Evolutionary conservation across 1,140 invertebrate species (phyloP).

Genomic region (Palaemon carinicauda): DNA sequence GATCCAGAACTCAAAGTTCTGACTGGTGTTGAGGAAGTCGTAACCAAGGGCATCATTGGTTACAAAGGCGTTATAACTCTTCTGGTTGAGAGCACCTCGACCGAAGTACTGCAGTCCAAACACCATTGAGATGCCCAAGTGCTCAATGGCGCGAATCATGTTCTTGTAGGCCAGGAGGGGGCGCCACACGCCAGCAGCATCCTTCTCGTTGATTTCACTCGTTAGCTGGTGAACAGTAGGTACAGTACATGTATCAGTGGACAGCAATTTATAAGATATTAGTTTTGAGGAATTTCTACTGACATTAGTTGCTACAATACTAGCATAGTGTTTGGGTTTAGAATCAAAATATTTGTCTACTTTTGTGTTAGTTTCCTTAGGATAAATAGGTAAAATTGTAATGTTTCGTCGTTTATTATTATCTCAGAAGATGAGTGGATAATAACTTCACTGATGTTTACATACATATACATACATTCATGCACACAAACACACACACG

Average conservation of each 20-base stretch:
- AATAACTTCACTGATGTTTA: background rate
- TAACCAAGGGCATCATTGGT: constrained; percentile 66
- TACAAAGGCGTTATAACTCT: constrained; percentile 71
- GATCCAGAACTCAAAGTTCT: constrained; percentile 54
- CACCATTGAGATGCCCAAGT: constrained; percentile 76
- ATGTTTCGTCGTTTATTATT: no score
- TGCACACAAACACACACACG: no score
- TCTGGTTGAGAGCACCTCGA: constrained; percentile 72
- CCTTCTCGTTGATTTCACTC: constrained; percentile 54
- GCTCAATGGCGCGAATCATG: constrained; percentile 81
- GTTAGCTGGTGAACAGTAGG: constrained; percentile 7
- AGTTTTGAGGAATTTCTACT: background rate
- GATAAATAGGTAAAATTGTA: no score
- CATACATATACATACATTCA: background rate
- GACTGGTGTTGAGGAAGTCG: constrained; percentile 72
- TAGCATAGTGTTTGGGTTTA: no score
- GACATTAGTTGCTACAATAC: background rate
- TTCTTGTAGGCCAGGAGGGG: constrained; percentile 80
- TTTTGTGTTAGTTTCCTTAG: no score
- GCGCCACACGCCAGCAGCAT: constrained; percentile 57
- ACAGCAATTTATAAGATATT: background rate
- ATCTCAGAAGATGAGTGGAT: no score
- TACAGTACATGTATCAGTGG: no score
- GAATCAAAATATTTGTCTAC: no score
- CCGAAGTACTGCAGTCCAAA: constrained; percentile 78